Evolutionary conservation across 2,797 vertebrate genomes (phyloP), one percentile per base, ranked within the genome.

Genomic region (Sebastes taczanowskii): DNA sequence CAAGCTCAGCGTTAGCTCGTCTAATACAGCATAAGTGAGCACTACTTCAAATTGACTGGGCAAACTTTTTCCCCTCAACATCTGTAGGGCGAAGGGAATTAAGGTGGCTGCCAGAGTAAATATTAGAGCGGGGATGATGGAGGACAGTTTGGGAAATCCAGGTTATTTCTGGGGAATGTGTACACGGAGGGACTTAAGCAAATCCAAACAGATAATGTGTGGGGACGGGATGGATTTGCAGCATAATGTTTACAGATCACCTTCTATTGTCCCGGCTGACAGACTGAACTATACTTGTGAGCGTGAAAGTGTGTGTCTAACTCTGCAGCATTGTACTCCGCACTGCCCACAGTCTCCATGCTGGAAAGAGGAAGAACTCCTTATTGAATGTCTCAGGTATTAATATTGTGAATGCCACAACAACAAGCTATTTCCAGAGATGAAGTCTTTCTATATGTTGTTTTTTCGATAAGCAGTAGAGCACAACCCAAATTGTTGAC

Each of bases 171-270:
- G 67, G 74, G 49, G 61, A 76, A 61, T 25, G 35, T 74, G 71
- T 80, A 71, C 59, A 85, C 27, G 60, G 30, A 64, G 23, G 62
- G 83, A 86, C 52, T 81, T 71, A 73, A 78, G 66, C 56, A 74
- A 86, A 88, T 83, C 78, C 75, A 81, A 78, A 67, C 25, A 78
- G 72, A 86, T 55, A 77, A 72, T 9, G 66, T 74, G 71, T 77
- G 71, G 65, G 77, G 23, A 58, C 42, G 49, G 29, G 25, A 68
- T 2, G 71, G 89, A 88, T 89, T 87, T 82, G 68, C 65, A 30
- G 67, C 53, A 61, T 61, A 34, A 76, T 81, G 79, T 90, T 88
- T 82, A 86, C 70, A 55, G 70, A 85, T 76, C 73, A 81, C 61
- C 27, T 78, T 83, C 52, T 68, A 77, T 72, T 88, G 77, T 85